A percentile compares a stretch with the other conserved stretches of the same genome.
phyloP scores from a whole-genome alignment of 1,140 invertebrate genomes.

The Drosophila pseudoobscura region DNA sequence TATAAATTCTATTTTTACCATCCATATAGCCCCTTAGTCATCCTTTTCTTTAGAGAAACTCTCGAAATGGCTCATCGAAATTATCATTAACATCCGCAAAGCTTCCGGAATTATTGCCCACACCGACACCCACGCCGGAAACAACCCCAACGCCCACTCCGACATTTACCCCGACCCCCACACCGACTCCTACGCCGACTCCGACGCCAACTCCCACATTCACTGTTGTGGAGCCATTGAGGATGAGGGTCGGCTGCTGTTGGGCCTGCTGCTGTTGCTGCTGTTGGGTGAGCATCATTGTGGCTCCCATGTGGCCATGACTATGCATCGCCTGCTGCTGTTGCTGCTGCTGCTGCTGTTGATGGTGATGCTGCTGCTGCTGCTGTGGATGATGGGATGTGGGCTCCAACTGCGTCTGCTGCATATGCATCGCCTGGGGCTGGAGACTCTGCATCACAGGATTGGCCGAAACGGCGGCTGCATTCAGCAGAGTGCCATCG shows the following conservation, averaged over 20 bases:
- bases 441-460: slow-evolving; percentile 56
- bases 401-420: slow-evolving; percentile 46
- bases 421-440: slow-evolving; percentile 63
- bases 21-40: slow-evolving; percentile 25
- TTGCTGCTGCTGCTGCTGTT: slow-evolving; percentile 38
- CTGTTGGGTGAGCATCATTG: slow-evolving; percentile 58
- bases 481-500: slow-evolving; percentile 57
- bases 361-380: slow-evolving; percentile 33
- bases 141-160: slow-evolving; percentile 17
- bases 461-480: slow-evolving; percentile 41
- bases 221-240: slow-evolving; percentile 55
- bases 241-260: slow-evolving; percentile 60
- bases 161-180: slow-evolving; percentile 26
- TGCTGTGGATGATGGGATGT: slow-evolving; percentile 47
- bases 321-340: slow-evolving; percentile 50
- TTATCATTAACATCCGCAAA: slow-evolving; percentile 77
- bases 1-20: slow-evolving; percentile 38
- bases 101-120: slow-evolving; percentile 23
- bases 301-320: slow-evolving; percentile 53
- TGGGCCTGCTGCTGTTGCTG: slow-evolving; percentile 34
- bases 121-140: slow-evolving; percentile 14
- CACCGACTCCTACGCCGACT: slow-evolving; percentile 30
- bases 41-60: slow-evolving; percentile 60
- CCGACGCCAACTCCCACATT: slow-evolving; percentile 33
- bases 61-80: slow-evolving; percentile 78